These are phyloP conservation scores for Trogon melanurus DNA, from an alignment of 2,113 vertebrate genomes.

Conservation along the genomic window DNA sequence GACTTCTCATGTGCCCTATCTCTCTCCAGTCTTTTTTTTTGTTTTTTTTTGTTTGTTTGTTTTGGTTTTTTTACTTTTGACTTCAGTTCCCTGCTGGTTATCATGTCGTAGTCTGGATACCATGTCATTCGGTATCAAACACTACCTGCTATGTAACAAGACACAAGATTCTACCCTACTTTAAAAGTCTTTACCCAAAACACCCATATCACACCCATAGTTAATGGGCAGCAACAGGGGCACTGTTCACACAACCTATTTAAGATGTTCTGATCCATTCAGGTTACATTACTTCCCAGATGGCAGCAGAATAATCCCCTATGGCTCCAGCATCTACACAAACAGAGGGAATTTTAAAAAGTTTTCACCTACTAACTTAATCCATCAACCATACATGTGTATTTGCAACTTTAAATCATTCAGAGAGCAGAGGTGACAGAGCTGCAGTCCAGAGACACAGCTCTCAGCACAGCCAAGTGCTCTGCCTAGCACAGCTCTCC, in stretches of 20 bases:
- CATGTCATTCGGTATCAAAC: not conserved
- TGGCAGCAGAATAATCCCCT: not conserved
- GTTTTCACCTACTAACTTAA: not conserved
- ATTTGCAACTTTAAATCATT: not conserved
- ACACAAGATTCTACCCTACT: not conserved
- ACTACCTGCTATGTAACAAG: not conserved
- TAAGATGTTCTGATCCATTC: not conserved
- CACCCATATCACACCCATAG: not conserved
- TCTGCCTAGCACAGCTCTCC: not conserved
- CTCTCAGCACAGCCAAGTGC: not conserved
- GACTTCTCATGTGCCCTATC: not conserved
- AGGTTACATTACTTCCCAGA: not conserved
- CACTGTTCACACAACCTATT: not conserved
- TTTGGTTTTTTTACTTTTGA: not conserved
- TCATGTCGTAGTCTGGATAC: not conserved
- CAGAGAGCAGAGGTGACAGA: fast-evolving
- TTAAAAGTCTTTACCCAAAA: not conserved
- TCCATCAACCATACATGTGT: not conserved
- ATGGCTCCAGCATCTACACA: not conserved
- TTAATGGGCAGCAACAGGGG: not conserved
- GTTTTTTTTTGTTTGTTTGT: not conserved
- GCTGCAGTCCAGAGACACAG: not conserved
- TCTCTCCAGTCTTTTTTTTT: not conserved
- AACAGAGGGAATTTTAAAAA: not conserved
- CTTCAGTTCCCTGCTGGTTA: not conserved